Conservation (phyloP, 2,113 vertebrate species). For the Epinephelus cyanopodus region DNA sequence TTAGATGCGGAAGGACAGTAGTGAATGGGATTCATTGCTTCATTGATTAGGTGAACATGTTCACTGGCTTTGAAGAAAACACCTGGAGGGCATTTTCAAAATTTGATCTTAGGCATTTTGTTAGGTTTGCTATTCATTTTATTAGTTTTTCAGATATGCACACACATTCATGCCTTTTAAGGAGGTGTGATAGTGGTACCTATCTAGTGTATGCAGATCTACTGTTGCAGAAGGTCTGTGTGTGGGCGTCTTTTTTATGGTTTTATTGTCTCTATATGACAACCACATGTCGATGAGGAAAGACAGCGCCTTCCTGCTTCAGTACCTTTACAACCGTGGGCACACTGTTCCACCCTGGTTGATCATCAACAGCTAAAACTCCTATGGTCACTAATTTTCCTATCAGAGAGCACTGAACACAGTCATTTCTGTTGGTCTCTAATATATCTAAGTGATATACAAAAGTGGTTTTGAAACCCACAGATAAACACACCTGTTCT, state of each 20-base stretch:
- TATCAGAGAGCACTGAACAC: not conserved
- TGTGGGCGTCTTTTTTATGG: not conserved
- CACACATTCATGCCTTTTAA: not conserved
- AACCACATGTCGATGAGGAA: slow-evolving; percentile 10
- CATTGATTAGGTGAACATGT: slow-evolving; percentile 8
- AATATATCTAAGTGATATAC: not conserved
- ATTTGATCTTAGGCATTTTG: not conserved
- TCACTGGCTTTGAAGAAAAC: not conserved
- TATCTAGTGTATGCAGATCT: not conserved
- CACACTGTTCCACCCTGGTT: slow-evolving; percentile 36
- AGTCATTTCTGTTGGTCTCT: not conserved
- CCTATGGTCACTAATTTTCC: not conserved
- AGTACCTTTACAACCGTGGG: slow-evolving; percentile 15
- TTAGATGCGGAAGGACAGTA: not conserved
- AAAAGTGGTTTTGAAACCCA: not conserved
- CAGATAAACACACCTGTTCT: not conserved
- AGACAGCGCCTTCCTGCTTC: slow-evolving; percentile 48
- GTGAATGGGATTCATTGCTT: slow-evolving; percentile 10
- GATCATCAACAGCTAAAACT: slow-evolving; percentile 64
- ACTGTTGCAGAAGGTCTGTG: no score
- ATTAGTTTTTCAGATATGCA: not conserved
- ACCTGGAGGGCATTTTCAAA: not conserved
- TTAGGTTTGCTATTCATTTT: not conserved
- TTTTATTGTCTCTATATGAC: slow-evolving; percentile 33
- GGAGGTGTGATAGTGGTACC: not conserved